Conservation (phyloP, 2,888 invertebrate genomes). For the Drosophila rubida region DNA sequence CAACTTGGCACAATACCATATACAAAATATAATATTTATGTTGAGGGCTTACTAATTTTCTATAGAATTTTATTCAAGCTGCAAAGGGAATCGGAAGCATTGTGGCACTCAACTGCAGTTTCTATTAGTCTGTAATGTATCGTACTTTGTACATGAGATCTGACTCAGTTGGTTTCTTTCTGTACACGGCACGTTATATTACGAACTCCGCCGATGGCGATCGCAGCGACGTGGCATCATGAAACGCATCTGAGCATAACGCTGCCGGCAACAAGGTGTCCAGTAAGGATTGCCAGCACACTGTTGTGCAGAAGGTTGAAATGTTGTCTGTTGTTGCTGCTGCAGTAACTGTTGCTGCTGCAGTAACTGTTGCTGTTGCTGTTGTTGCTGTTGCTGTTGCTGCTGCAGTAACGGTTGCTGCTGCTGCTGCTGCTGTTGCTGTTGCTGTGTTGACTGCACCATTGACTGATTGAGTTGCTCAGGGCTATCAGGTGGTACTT, state of each 20-base stretch:
- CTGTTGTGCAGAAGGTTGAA: constrained; percentile 1
- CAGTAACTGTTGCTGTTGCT: not conserved
- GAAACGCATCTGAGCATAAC: constrained; percentile 60
- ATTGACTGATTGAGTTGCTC: no score
- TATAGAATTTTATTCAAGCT: constrained; percentile 8
- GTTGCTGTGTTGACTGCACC: not conserved
- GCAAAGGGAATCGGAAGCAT: constrained; percentile 33
- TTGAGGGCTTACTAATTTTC: not conserved
- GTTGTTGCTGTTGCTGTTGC: constrained; percentile 5
- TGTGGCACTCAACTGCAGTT: not conserved
- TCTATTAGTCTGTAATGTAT: constrained; percentile 45
- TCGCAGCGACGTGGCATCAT: constrained; percentile 70
- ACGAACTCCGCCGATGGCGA: constrained; percentile 25
- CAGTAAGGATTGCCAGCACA: constrained; percentile 23
- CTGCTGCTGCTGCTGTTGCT: constrained; percentile 6
- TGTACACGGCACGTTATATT: constrained; percentile 53
- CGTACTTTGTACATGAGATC: constrained; percentile 39
- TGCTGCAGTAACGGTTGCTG: not conserved
- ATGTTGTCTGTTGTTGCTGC: constrained; percentile 3
- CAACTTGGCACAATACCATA: not conserved
- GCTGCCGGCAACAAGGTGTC: constrained; percentile 43
- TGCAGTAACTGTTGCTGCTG: not conserved
- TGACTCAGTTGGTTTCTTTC: not conserved
- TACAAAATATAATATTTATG: not conserved
- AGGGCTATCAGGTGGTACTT: not conserved